A percentile compares a stretch with the other conserved stretches of the same genome.
Conservation (phyloP, 2,113 vertebrate genomes). For the zebrafish (Danio rerio) region DNA sequence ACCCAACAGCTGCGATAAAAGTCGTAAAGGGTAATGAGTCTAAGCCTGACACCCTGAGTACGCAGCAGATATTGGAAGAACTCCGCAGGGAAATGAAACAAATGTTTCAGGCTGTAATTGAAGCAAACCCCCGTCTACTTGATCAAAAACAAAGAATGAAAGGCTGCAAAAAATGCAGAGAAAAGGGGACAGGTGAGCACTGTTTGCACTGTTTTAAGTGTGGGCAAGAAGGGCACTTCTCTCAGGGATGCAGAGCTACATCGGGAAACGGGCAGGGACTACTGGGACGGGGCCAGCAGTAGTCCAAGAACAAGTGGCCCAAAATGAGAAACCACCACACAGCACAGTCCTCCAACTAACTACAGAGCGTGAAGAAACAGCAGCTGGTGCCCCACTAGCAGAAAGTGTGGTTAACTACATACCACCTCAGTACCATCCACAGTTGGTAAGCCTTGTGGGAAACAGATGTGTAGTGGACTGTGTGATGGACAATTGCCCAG, state of each 20-base stretch:
- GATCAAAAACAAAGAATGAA: slow-evolving; percentile 13
- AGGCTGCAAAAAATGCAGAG: not conserved
- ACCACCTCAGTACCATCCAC: slow-evolving; percentile 10
- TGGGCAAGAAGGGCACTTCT: slow-evolving; percentile 34
- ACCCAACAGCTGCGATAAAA: too few relatives aligned
- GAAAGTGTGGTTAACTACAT: slow-evolving; percentile 18
- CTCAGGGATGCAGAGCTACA: slow-evolving; percentile 30
- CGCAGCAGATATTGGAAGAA: too few relatives aligned
- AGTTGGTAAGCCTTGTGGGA: slow-evolving; percentile 24
- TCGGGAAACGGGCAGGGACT: slow-evolving; percentile 41
- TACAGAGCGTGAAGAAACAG: not conserved
- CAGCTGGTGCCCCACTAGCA: not conserved
- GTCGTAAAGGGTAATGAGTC: too few relatives aligned
- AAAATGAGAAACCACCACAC: not conserved
- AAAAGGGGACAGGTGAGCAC: slow-evolving; percentile 2
- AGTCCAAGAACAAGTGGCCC: not conserved
- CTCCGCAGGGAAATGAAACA: slow-evolving; percentile 45
- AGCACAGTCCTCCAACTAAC: not conserved
- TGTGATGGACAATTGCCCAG: slow-evolving; percentile 28
- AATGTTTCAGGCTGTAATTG: too few relatives aligned
- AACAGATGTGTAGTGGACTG: slow-evolving; percentile 37
- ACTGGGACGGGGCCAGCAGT: slow-evolving; percentile 39
- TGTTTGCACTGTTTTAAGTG: slow-evolving; percentile 49
- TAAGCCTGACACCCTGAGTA: too few relatives aligned
- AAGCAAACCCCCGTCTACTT: too few relatives aligned